phyloP scores from a whole-genome alignment of 92 coral and sea anemone genomes.

The Heteractis magnifica region DNA sequence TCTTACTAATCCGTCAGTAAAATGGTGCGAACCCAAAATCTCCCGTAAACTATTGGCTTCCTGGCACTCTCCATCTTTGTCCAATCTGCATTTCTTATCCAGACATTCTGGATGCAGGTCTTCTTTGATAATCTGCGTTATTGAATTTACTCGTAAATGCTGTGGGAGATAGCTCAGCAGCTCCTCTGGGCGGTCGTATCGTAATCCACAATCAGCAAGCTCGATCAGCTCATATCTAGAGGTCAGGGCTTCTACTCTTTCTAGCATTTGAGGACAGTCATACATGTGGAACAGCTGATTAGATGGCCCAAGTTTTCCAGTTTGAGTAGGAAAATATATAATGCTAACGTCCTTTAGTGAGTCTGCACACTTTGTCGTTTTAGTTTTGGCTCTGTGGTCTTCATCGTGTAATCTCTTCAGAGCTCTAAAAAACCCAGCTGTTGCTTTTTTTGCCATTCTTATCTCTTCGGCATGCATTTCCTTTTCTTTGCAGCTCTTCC shows the following conservation, averaged over 20 bases:
- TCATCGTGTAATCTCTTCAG: conserved; percentile 31
- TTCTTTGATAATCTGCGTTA: conserved; percentile 47
- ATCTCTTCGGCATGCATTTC: conserved; percentile 56
- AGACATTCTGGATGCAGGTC: conserved; percentile 59
- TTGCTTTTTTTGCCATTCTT: conserved; percentile 54
- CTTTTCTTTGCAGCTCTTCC: conserved; percentile 39
- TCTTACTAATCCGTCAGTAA: conserved; percentile 64
- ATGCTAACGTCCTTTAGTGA: conserved; percentile 14
- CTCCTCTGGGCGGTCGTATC: conserved; percentile 17
- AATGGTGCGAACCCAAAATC: conserved; percentile 49
- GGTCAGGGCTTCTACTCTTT: conserved; percentile 30
- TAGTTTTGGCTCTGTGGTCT: not conserved
- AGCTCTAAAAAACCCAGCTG: conserved; percentile 54
- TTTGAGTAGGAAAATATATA: conserved; percentile 63
- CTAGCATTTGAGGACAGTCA: conserved; percentile 18
- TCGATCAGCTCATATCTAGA: conserved; percentile 39
- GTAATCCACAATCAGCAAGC: conserved; percentile 30
- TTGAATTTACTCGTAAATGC: conserved; percentile 41
- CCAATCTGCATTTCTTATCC: conserved; percentile 52
- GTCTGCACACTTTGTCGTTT: conserved; percentile 2
- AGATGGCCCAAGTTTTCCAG: conserved; percentile 47
- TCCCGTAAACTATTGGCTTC: conserved; percentile 37
- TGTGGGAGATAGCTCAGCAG: conserved; percentile 51
- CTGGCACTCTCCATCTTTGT: conserved; percentile 39
- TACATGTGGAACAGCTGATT: conserved; percentile 48